Conservation (phyloP, 2,113 vertebrate species). For the Phylloscopus whistleri region DNA sequence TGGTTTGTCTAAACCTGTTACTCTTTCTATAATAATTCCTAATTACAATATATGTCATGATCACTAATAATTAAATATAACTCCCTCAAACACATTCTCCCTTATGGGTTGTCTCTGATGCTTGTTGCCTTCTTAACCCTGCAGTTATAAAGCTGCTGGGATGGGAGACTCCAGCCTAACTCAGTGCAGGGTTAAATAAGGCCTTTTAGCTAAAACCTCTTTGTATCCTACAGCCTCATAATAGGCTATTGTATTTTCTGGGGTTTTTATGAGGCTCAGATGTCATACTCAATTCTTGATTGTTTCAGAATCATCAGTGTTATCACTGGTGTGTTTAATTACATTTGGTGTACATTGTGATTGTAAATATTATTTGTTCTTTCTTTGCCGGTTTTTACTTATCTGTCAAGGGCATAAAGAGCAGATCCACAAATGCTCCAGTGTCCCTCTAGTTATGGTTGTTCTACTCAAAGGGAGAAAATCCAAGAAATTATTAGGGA, state of each 20-base stretch:
- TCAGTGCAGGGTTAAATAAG: not conserved
- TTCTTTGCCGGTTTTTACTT: not conserved
- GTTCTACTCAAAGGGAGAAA: not conserved
- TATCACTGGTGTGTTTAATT: not conserved
- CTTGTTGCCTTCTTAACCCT: not conserved
- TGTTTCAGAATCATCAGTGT: not conserved
- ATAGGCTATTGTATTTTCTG: constrained; percentile 7
- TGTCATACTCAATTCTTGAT: not conserved
- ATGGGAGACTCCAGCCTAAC: not conserved
- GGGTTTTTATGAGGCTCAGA: not conserved
- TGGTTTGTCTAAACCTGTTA: not conserved
- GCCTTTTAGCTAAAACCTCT: not conserved
- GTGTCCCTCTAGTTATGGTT: not conserved
- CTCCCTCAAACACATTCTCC: not conserved
- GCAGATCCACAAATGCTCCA: not conserved
- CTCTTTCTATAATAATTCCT: not conserved
- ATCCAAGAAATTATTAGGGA: not conserved
- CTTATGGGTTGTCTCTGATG: not conserved
- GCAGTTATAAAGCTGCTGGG: not conserved
- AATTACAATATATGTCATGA: not conserved
- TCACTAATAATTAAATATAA: not conserved
- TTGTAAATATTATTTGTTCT: not conserved
- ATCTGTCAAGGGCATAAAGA: not conserved
- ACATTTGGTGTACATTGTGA: not conserved
- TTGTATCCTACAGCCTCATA: constrained; percentile 16